Conservation (phyloP, 2,888 invertebrate species). For the Trachelus tabidus region DNA sequence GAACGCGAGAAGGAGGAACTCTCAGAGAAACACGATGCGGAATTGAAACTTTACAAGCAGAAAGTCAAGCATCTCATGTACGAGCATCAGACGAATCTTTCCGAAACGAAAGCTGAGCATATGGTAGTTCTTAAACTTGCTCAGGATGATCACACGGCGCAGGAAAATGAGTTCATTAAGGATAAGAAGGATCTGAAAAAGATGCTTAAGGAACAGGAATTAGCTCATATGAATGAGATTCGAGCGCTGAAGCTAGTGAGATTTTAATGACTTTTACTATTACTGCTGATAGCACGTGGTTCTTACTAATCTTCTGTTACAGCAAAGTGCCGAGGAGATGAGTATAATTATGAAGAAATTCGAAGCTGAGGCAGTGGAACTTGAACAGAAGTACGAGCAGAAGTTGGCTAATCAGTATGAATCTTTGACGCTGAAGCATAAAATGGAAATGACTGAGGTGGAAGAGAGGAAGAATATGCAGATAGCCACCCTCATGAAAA, state of each 20-base stretch:
- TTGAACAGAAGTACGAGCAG: slow-evolving; percentile 79
- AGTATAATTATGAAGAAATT: slow-evolving; percentile 74
- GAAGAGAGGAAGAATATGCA: slow-evolving; percentile 93
- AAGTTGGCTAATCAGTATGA: slow-evolving; percentile 78
- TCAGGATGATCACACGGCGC: slow-evolving; percentile 82
- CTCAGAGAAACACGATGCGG: slow-evolving; percentile 86
- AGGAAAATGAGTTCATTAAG: slow-evolving; percentile 80
- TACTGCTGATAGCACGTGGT: background rate
- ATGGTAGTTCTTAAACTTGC: slow-evolving; percentile 84
- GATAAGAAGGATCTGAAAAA: slow-evolving; percentile 79
- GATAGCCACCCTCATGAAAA: slow-evolving; percentile 80
- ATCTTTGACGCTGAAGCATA: slow-evolving; percentile 79
- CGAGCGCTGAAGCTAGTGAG: slow-evolving; percentile 76
- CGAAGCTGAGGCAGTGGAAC: slow-evolving; percentile 75
- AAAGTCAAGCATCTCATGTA: slow-evolving; percentile 94
- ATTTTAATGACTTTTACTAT: background rate
- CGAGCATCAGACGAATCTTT: slow-evolving; percentile 87
- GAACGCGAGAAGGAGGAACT: slow-evolving; percentile 90
- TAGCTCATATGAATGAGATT: slow-evolving; percentile 79
- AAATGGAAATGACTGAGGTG: slow-evolving; percentile 87
- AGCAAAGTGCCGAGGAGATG: slow-evolving; percentile 64
- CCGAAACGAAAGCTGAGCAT: slow-evolving; percentile 86
- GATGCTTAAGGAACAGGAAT: slow-evolving; percentile 76
- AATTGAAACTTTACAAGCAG: slow-evolving; percentile 89
- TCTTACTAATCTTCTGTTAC: slow-evolving; percentile 16